Percentiles rank a stretch among this genome's conserved stretches.
Evolutionary conservation across 2,113 vertebrate species (phyloP).

Genomic region (Anser brachyrhynchus): DNA sequence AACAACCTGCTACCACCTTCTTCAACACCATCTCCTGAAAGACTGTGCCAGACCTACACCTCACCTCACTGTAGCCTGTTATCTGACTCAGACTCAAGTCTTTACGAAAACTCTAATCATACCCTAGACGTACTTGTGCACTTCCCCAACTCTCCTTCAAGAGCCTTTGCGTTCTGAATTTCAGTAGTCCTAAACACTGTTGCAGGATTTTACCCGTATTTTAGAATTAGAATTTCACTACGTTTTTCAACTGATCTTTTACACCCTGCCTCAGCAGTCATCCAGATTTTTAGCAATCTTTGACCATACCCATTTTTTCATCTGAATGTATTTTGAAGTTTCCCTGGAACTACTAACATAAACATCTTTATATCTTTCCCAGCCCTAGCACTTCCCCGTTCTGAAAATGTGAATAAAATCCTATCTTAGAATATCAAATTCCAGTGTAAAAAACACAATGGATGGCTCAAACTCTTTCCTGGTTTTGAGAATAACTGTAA

Average conservation of each 20-base stretch:
- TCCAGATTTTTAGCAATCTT: background rate
- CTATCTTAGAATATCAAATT: background rate
- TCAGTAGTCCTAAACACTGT: background rate
- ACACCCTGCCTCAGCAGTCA: background rate
- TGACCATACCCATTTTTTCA: background rate
- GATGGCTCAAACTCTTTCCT: background rate
- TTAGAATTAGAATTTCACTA: background rate
- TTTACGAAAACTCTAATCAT: background rate
- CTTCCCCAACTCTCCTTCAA: background rate
- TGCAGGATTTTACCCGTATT: background rate
- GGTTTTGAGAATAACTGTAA: background rate
- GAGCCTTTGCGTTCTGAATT: background rate
- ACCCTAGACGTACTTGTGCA: background rate
- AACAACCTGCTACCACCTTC: background rate
- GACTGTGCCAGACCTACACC: background rate
- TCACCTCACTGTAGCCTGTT: background rate
- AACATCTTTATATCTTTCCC: background rate
- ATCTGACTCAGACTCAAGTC: background rate
- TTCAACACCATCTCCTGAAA: background rate
- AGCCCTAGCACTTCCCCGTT: background rate
- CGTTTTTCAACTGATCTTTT: background rate
- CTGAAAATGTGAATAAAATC: background rate
- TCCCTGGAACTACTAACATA: background rate
- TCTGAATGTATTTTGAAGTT: background rate
- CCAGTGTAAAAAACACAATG: background rate